phyloP scores from a whole-genome alignment of 2,888 invertebrate genomes.

The Amphimallon solstitiale region DNA sequence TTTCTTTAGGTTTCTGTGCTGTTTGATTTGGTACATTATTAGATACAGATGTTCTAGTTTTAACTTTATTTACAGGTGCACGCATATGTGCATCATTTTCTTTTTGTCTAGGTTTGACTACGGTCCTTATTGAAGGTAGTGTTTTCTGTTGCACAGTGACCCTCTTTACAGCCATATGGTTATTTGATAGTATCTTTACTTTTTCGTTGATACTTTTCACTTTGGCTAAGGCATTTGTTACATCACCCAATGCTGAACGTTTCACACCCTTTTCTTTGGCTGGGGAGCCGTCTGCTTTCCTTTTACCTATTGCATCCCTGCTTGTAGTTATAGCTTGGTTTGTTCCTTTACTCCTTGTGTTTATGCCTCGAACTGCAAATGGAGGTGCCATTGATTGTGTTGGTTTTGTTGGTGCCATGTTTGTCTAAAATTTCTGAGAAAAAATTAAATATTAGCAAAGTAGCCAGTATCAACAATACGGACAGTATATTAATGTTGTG shows the following conservation, averaged over 20 bases:
- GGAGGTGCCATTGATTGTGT: conserved; percentile 62
- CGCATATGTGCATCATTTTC: conserved; percentile 58
- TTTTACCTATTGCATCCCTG: conserved; percentile 70
- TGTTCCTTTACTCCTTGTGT: conserved; percentile 67
- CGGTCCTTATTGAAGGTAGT: conserved; percentile 58
- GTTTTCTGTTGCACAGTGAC: conserved; percentile 61
- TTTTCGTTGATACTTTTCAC: conserved; percentile 47
- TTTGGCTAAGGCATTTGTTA: conserved; percentile 75
- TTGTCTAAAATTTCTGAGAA: conserved; percentile 33
- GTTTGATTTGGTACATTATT: conserved; percentile 55
- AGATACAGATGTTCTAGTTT: conserved; percentile 57
- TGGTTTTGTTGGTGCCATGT: conserved; percentile 74
- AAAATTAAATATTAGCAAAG: not conserved
- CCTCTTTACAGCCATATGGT: conserved; percentile 64
- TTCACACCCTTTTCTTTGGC: conserved; percentile 79
- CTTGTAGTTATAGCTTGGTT: conserved; percentile 41
- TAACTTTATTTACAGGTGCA: conserved; percentile 54
- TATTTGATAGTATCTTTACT: conserved; percentile 44
- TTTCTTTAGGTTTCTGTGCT: conserved; percentile 58
- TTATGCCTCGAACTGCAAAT: conserved; percentile 66
- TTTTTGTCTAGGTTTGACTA: conserved; percentile 59
- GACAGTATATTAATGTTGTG: not conserved
- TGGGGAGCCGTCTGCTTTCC: conserved; percentile 85
- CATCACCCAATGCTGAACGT: conserved; percentile 86
- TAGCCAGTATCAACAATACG: not conserved